These are phyloP conservation scores for Andricus curvator DNA, from an alignment of 2,888 invertebrate genomes.

Conservation along the genomic window DNA sequence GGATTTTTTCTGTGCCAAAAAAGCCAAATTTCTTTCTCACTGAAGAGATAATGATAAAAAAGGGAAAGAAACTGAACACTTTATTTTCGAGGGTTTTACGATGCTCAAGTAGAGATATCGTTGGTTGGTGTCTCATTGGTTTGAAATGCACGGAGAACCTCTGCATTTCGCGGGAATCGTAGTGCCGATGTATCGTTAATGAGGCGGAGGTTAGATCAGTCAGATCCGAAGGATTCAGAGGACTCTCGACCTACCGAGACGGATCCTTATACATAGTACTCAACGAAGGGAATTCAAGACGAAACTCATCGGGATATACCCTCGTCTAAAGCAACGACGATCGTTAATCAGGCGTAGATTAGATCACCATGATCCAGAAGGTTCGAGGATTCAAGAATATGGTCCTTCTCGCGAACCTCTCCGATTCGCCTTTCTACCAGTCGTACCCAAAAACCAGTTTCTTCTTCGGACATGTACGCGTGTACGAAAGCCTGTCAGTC, in stretches of 20 bases:
- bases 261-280: conserved; percentile 59
- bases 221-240: conserved; percentile 60
- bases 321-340: conserved; percentile 62
- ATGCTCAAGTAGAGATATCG: conserved; percentile 30
- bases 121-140: conserved; percentile 18
- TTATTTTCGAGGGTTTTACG: conserved; percentile 22
- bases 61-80: not conserved
- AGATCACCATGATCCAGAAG: conserved; percentile 69
- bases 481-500: conserved; percentile 22
- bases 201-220: conserved; percentile 64
- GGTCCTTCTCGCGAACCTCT: conserved; percentile 60
- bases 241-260: conserved; percentile 61
- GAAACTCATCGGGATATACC: conserved; percentile 54
- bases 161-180: conserved; percentile 57
- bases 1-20: not conserved
- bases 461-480: conserved; percentile 47
- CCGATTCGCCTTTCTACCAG: conserved; percentile 59
- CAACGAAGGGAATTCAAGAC: conserved; percentile 61
- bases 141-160: conserved; percentile 53
- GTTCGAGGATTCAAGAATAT: conserved; percentile 62
- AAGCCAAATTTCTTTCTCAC: not conserved
- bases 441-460: conserved; percentile 57
- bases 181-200: conserved; percentile 64
- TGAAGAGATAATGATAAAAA: conserved; percentile 4
- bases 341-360: conserved; percentile 74